phyloP scores from a whole-genome alignment of 2,113 vertebrate species.

The Eurypyga helias region DNA sequence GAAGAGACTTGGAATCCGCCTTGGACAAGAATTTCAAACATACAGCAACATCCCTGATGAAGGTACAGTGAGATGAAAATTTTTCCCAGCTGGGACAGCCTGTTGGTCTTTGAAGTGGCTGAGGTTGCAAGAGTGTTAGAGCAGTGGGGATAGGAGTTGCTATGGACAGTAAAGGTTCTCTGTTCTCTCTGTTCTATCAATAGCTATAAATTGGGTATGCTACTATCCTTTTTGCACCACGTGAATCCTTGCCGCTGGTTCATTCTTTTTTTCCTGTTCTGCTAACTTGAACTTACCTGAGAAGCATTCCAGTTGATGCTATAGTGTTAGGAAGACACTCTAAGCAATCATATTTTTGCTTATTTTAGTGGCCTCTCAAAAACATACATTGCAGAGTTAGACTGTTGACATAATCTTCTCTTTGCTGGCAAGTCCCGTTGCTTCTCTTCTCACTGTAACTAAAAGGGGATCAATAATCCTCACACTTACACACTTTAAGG shows the following conservation, averaged over 20 bases:
- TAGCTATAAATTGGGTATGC: background rate
- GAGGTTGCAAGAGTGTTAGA: background rate
- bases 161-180: background rate
- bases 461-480: background rate
- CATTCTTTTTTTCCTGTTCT: background rate
- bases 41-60: background rate
- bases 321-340: background rate
- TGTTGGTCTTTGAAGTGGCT: background rate
- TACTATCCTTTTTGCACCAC: background rate
- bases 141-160: background rate
- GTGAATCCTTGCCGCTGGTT: background rate
- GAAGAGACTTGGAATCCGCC: background rate
- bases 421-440: background rate
- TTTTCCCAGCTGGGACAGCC: background rate
- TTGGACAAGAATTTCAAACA: background rate
- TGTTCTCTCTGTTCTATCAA: background rate
- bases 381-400: background rate
- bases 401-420: background rate
- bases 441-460: background rate
- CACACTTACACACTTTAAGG: background rate
- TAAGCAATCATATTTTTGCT: background rate
- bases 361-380: background rate
- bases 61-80: background rate
- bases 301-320: background rate
- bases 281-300: background rate